phyloP scores from a whole-genome alignment of 2,797 vertebrate species.

The Tiaroga cobitis region DNA sequence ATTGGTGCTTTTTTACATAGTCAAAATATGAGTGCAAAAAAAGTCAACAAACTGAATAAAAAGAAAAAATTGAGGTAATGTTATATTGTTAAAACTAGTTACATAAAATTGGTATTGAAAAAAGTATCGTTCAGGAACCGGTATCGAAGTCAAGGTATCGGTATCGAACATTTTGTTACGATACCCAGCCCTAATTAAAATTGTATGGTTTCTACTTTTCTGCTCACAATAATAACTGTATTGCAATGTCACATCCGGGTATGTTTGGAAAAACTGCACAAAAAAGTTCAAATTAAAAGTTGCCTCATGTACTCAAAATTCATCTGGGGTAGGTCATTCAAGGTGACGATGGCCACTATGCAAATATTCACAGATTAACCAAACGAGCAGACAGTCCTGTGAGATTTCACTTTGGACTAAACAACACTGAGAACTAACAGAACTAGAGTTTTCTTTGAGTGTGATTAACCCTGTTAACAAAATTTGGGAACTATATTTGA shows the following conservation, averaged over 20 bases:
- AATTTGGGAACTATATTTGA: not conserved
- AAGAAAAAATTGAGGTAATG: too few relatives aligned
- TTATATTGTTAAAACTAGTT: too few relatives aligned
- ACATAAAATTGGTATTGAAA: too few relatives aligned
- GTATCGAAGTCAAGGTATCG: too few relatives aligned
- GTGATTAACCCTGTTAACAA: not conserved
- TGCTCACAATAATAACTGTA: not conserved
- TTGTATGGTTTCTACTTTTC: not conserved
- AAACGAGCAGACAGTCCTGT: constrained; percentile 12
- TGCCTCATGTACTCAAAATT: constrained; percentile 2
- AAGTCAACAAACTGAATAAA: too few relatives aligned
- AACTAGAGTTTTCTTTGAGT: not conserved
- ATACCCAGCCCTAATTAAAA: too few relatives aligned
- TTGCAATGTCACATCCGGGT: not conserved
- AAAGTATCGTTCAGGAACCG: too few relatives aligned
- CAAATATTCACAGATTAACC: constrained; percentile 41
- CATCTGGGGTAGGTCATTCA: constrained; percentile 15
- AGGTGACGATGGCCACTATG: constrained; percentile 21
- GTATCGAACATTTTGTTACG: too few relatives aligned
- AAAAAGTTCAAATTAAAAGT: constrained; percentile 1
- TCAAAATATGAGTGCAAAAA: too few relatives aligned
- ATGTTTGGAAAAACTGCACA: not conserved
- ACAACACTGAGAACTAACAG: not conserved
- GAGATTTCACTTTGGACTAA: constrained; percentile 1
- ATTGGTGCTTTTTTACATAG: too few relatives aligned